phyloP scores from a whole-genome alignment of 2,888 invertebrate species.

The Actias luna region DNA sequence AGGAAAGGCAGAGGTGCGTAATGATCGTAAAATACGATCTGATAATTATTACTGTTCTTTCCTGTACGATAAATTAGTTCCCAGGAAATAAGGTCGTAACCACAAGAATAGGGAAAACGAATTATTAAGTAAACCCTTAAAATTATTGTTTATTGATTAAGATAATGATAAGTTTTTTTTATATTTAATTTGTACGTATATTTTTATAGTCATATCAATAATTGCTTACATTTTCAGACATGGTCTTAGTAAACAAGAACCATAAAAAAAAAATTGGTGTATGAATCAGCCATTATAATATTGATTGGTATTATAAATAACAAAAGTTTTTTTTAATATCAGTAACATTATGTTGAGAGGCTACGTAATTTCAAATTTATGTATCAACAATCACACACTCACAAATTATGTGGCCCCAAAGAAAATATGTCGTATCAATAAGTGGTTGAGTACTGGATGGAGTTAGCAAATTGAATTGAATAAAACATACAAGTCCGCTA shows the following conservation, averaged over 20 bases:
- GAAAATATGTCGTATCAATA: constrained; percentile 72
- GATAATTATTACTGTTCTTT: constrained; percentile 7
- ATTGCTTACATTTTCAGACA: too few relatives aligned
- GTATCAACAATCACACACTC: constrained; percentile 12
- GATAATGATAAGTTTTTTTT: background rate
- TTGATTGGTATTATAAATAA: background rate
- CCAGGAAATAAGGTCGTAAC: background rate
- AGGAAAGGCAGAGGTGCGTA: constrained; percentile 12
- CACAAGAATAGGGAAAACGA: background rate
- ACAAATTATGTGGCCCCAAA: constrained; percentile 60
- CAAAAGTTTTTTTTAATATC: background rate
- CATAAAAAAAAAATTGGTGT: too few relatives aligned
- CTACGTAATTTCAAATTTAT: background rate
- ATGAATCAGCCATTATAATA: too few relatives aligned
- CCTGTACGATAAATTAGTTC: constrained; percentile 8
- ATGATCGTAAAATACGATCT: constrained; percentile 15
- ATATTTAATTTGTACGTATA: too few relatives aligned
- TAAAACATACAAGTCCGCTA: constrained; percentile 81
- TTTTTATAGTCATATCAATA: too few relatives aligned
- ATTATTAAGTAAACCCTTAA: background rate
- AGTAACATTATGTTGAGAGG: background rate
- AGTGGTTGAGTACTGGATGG: constrained; percentile 63
- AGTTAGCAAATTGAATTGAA: constrained; percentile 79
- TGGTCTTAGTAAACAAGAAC: too few relatives aligned
- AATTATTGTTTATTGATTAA: background rate